phyloP scores from a whole-genome alignment of 2,113 vertebrate species.

The Corythornis vintsioides region DNA sequence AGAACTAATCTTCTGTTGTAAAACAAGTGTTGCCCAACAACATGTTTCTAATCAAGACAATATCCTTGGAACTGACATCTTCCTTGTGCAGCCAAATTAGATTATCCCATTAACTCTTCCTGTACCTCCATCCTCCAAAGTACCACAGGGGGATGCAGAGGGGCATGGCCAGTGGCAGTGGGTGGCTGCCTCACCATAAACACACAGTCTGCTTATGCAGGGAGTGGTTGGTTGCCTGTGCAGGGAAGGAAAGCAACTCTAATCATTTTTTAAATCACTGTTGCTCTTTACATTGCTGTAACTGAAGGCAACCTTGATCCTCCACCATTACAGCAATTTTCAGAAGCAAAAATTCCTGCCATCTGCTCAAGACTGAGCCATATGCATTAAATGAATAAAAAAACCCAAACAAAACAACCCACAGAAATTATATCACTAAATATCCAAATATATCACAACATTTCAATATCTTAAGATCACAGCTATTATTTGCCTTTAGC shows the following conservation, averaged over 20 bases:
- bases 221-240: background rate
- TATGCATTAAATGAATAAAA: background rate
- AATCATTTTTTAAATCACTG: background rate
- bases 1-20: background rate
- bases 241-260: background rate
- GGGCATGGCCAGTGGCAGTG: background rate
- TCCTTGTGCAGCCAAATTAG: background rate
- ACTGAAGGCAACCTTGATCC: background rate
- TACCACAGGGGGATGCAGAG: background rate
- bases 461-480: background rate
- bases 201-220: background rate
- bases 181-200: background rate
- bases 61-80: background rate
- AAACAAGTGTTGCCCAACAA: background rate
- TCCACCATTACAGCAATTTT: background rate
- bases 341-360: background rate
- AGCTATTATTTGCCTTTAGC: background rate
- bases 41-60: background rate
- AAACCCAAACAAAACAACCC: background rate
- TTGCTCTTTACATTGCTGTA: background rate
- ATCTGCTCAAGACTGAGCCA: background rate
- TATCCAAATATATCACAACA: background rate
- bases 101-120: background rate
- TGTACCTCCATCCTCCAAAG: background rate
- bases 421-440: background rate